Conservation (phyloP, 2,113 vertebrate species). For the Beaufortia kweichowensis region DNA sequence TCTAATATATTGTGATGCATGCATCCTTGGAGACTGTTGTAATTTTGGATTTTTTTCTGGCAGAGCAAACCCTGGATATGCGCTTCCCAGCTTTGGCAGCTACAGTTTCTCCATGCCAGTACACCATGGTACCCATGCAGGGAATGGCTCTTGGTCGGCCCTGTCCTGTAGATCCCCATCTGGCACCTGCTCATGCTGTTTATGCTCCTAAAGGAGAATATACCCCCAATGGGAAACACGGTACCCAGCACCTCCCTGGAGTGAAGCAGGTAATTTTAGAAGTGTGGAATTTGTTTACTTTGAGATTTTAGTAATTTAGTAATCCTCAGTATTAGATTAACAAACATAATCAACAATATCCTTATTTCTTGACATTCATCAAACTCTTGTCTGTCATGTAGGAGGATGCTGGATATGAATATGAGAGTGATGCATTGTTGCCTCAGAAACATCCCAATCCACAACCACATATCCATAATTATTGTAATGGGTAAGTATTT, state of each 20-base stretch:
- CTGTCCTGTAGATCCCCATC: slow-evolving; percentile 69
- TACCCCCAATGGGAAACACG: slow-evolving; percentile 70
- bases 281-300: background rate
- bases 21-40: background rate
- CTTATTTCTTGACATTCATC: background rate
- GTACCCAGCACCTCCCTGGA: slow-evolving; percentile 72
- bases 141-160: slow-evolving; percentile 78
- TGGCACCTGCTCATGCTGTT: slow-evolving; percentile 58
- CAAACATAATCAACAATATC: too few species aligned
- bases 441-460: slow-evolving; percentile 73
- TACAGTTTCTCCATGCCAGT: slow-evolving; percentile 86
- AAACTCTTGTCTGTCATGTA: slow-evolving; percentile 44
- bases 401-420: slow-evolving; percentile 76
- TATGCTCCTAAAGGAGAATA: slow-evolving; percentile 65
- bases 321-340: background rate
- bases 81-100: slow-evolving; percentile 82
- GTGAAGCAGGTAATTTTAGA: slow-evolving; percentile 75
- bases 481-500: slow-evolving; percentile 74
- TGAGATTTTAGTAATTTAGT: background rate
- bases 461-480: slow-evolving; percentile 69
- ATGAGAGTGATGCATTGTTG: slow-evolving; percentile 73
- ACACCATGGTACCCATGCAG: slow-evolving; percentile 93
- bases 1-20: too few species aligned
- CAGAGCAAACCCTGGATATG: slow-evolving; percentile 91
- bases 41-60: background rate